Base-by-base conservation (phyloP, 2,888 invertebrate species). In the Melikaiella ostensackeni region DNA sequence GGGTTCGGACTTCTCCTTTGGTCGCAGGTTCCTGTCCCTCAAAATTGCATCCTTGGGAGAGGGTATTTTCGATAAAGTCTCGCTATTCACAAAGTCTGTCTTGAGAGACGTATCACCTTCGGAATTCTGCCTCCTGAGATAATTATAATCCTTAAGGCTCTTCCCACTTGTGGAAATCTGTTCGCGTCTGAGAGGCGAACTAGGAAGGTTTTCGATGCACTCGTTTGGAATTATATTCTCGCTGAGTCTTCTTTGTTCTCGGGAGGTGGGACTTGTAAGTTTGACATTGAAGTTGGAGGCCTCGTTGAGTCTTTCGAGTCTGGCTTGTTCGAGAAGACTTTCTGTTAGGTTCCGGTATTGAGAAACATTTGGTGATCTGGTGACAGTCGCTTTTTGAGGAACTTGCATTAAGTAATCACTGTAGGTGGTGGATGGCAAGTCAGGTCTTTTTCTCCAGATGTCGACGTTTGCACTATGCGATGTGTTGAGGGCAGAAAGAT, bases 51-150 rank as follows among this genome's bases (percentile, higher is more conserved):
- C 79, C 55, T 82, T 85, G 5, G 79, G 57, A 35, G 83, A 35
- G 16, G 59, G 21, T 16, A 66, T 75, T 75, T 83, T 83, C 70
- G 75, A 57, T 38, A 62, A 21, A 16, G 80, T 82, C 6, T 87
- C 89, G 19, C 86, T 86, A 6, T 80, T 83, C 11, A 77, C 59
- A 8, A 80, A 66, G 0, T 88, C 86, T 21, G 86, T 77, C 70
- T 88, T 89, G 16, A 82, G 61, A 9, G 77, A 75, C 0, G 88
- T 86, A 77, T 91, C 90, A 8, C 91, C 91, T 75, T 91, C 91
- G 0, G 91, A 91, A 77, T 91, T 91, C 75, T 91, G 91, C 66
- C 91, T 83, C 42, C 88, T 83, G 57, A 91, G 81, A 46, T 84
- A 89, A 66, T 79, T 84, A 19, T 82, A 87, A 55, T 90, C 91